Evolutionary conservation across 2,888 invertebrate species (phyloP).

Genomic region (Sesamia inferens): DNA sequence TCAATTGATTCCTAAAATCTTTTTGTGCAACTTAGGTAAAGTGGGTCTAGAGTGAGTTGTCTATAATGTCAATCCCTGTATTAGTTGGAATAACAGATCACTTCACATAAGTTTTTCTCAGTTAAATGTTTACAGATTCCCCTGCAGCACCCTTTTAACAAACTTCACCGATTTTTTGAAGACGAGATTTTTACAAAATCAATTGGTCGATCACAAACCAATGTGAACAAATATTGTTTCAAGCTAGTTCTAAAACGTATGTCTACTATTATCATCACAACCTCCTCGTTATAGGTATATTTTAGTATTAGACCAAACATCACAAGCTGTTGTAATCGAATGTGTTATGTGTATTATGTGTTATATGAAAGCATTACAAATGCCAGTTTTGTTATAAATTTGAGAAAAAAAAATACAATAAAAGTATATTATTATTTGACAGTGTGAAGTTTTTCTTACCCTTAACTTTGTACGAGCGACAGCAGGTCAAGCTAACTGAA

Average conservation of each 20-base stretch:
- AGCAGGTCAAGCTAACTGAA: too few species aligned
- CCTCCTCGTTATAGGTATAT: slow-evolving; percentile 46
- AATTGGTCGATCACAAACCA: neutral
- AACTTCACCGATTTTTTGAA: too few species aligned
- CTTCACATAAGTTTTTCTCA: too few species aligned
- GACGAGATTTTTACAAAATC: too few species aligned
- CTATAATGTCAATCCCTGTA: too few species aligned
- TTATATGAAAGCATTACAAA: slow-evolving; percentile 59
- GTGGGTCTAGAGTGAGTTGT: too few species aligned
- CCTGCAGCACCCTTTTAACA: too few species aligned
- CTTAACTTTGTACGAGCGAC: too few species aligned
- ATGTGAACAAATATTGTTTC: slow-evolving; percentile 18
- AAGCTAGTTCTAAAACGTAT: slow-evolving; percentile 24
- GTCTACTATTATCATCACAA: slow-evolving; percentile 20
- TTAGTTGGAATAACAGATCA: too few species aligned
- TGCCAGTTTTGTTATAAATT: slow-evolving; percentile 68
- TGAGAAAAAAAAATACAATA: slow-evolving; percentile 62
- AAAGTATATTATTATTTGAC: slow-evolving; percentile 51
- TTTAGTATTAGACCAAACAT: slow-evolving; percentile 42
- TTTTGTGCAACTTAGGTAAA: too few species aligned
- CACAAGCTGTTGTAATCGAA: slow-evolving; percentile 54
- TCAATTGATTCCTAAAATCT: too few species aligned
- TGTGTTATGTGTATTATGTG: slow-evolving; percentile 39
- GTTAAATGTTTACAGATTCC: too few species aligned
- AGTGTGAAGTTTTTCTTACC: slow-evolving; percentile 20